Evolutionary conservation across 2,797 vertebrate species (phyloP), one percentile per base, ranked within the genome.

Genomic region (Vultur gryphus): DNA sequence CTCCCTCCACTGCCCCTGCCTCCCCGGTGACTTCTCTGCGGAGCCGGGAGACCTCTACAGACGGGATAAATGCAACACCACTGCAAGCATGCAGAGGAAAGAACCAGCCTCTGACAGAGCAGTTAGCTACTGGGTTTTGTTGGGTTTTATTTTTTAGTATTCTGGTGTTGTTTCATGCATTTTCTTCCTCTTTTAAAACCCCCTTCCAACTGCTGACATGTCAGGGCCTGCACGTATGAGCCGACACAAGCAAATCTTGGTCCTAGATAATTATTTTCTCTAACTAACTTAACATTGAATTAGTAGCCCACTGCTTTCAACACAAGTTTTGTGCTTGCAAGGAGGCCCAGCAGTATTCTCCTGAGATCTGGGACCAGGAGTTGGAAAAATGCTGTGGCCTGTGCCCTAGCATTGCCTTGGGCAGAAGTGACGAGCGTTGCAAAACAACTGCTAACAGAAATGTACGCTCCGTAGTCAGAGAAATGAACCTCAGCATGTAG

Each of bases 11-110:
- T 23, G 11, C 9, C 13, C 11, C 3, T 6, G 35, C 48, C 21
- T 13, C 25, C 26, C 9, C 7, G 1, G 6, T 4, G 21, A 24
- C 75, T 79, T 90, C 80, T 84, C 39, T 39, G 77, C 4, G 19
- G 93, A 84, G 82, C 85, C 20, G 57, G 54, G 94, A 90, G 95
- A 92, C 92, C 79, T 69, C 97, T 93, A 14, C 81, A 87, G 95
- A 57, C 37, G 1, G 65, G 59, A 69, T 59, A 55, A 75, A 49
- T 6, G 6, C 55, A 65, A 8, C 16, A 16, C 26, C 18, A 13
- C 51, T 41, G 19, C 29, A n/a, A 59, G 39, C 4, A 0, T 6
- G 28, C 24, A 18, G 21, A 25, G 13, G 6, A 28, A 58, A 26
- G 2, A 46, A 26, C 7, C n/a, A 19, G 21, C 3, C 20, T 41